A percentile compares a stretch with the other conserved stretches of the same genome.
phyloP scores from a whole-genome alignment of 2,113 vertebrate genomes.

The Nansenia antarctica region DNA sequence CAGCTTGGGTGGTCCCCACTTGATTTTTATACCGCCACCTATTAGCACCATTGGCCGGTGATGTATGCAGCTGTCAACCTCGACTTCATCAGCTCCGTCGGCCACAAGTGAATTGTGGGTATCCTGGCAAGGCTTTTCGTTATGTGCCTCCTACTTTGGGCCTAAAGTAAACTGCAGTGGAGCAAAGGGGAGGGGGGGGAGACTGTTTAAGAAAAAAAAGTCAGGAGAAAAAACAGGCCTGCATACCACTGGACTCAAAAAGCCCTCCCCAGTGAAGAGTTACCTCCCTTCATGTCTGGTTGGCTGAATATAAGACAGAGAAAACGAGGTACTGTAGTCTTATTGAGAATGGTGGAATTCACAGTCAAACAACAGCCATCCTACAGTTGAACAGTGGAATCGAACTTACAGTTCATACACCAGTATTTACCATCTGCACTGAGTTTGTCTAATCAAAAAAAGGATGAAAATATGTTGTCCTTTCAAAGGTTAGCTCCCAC shows the following conservation, averaged over 20 bases:
- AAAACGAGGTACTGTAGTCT: conserved; percentile 55
- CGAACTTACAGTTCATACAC: conserved; percentile 11
- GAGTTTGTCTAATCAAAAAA: no score
- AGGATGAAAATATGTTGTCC: no score
- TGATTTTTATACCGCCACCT: conserved; percentile 76
- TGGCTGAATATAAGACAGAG: conserved; percentile 48
- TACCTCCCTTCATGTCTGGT: conserved; percentile 62
- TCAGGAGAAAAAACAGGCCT: conserved; percentile 61
- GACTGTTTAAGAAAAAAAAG: conserved; percentile 52
- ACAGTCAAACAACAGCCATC: conserved; percentile 23
- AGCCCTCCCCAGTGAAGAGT: conserved; percentile 50
- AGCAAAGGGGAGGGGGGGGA: conserved; percentile 20
- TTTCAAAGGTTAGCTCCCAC: no score
- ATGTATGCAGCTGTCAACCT: conserved; percentile 79
- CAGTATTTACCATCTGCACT: conserved; percentile 20
- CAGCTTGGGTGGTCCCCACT: conserved; percentile 76
- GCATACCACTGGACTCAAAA: conserved; percentile 30
- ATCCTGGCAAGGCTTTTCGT: conserved; percentile 53
- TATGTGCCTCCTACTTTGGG: conserved; percentile 56
- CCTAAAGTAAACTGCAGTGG: conserved; percentile 68
- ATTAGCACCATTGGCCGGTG: conserved; percentile 72
- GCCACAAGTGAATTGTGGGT: conserved; percentile 73
- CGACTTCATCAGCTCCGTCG: conserved; percentile 74
- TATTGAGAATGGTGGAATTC: conserved; percentile 58
- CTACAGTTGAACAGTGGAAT: conserved; percentile 26